These are phyloP conservation scores for Girardinichthys multiradiatus DNA, from an alignment of 2,113 vertebrate species.

Conservation along the genomic window DNA sequence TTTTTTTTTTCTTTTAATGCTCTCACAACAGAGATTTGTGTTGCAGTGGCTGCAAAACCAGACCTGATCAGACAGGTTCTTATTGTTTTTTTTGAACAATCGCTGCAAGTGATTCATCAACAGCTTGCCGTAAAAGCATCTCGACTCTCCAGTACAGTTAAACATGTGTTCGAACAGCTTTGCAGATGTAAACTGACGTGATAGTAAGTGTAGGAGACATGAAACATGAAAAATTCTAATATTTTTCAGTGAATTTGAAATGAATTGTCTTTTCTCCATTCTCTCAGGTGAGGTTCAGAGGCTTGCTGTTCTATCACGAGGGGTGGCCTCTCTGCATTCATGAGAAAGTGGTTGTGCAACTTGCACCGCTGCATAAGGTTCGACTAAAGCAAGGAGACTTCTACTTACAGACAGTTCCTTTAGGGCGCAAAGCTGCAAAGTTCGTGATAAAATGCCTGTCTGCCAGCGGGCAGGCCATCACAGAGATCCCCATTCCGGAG, in stretches of 20 bases:
- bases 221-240: constrained; percentile 20
- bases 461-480: constrained; percentile 78
- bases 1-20: constrained; percentile 19
- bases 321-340: constrained; percentile 86
- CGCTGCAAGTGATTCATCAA: constrained; percentile 48
- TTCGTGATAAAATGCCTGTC: constrained; percentile 87
- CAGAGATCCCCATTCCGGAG: constrained; percentile 82
- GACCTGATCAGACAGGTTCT: constrained; percentile 73
- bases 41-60: constrained; percentile 54
- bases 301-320: constrained; percentile 83
- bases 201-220: constrained; percentile 20
- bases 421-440: constrained; percentile 80
- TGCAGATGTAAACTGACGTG: constrained; percentile 41
- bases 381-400: constrained; percentile 85
- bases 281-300: constrained; percentile 81
- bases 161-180: constrained; percentile 58
- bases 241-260: constrained; percentile 12
- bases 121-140: constrained; percentile 30
- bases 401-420: constrained; percentile 83
- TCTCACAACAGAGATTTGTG: constrained; percentile 49
- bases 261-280: constrained; percentile 39
- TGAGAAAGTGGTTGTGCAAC: constrained; percentile 84
- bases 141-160: constrained; percentile 33
- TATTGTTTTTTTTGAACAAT: constrained; percentile 25
- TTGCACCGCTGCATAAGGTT: constrained; percentile 83